Base-by-base conservation (phyloP, 1,140 invertebrate species). In the Forficula auricularia region DNA sequence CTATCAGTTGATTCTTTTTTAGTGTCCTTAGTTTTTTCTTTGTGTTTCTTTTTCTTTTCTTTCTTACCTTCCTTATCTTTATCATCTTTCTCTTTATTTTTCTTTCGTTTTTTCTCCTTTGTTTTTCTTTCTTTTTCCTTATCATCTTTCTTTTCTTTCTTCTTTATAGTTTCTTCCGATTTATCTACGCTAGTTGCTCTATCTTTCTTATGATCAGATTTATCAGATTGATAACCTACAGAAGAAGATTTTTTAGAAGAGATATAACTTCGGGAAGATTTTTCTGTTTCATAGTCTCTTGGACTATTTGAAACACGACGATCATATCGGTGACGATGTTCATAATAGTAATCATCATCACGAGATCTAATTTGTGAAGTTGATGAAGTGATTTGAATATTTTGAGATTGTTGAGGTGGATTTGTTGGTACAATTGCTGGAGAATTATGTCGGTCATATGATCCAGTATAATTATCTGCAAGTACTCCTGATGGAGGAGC, bases 101-200 rank as follows among this genome's bases (percentile, higher is more conserved):
- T 59, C 50, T 57, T 60, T 48, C 58, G 54, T 42, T 59, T 47
- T 55, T 62, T 65, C 65, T 46, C 65, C 63, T 53, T 62, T 67
- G 50, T 47, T 44, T 57, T 51, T 15, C 64, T 59, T 45, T 66
- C 66, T n/a, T 70, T 46, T 39, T 52, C 46, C 35, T 48, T 38
- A 12, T 35, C 34, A 18, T 41, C 37, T 36, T 50, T 47, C 38
- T 63, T 33, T 38, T 50, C 48, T 14, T 53, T 52, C 43, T 62
- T 58, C 43, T 64, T 64, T 20, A 70, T 64, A 37, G 64, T 64
- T 38, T 60, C 57, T 32, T 43, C 30, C 50, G 38, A 19, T 44
- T 47, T 32, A 36, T 48, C 30, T 30, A 35, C 32, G 31, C 32
- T 20, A 13, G 19, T 15, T 49, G 38, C 38, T 14, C 36, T 13